Evolutionary conservation across 2,113 vertebrate genomes (phyloP).

Genomic region (Theristicus caerulescens): DNA sequence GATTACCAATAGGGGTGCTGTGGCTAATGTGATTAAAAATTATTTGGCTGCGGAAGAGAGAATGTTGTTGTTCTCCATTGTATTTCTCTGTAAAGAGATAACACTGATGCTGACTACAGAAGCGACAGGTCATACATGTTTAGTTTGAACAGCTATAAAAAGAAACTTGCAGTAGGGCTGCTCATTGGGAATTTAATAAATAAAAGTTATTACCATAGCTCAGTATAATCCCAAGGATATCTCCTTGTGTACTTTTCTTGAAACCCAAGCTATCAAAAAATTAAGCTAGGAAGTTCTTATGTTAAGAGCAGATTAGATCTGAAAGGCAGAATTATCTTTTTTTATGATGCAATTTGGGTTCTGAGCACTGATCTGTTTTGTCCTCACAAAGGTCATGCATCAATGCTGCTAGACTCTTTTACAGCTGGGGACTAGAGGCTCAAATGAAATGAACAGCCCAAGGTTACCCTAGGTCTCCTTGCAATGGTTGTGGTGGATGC

Average conservation of each 20-base stretch:
- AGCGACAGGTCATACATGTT: not conserved
- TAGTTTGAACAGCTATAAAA: not conserved
- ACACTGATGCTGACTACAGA: not conserved
- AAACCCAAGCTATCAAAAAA: not conserved
- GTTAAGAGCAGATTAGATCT: not conserved
- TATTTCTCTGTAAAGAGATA: not conserved
- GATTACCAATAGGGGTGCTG: not conserved
- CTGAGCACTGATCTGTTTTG: not conserved
- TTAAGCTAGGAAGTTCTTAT: not conserved
- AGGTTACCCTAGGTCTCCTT: too few species aligned
- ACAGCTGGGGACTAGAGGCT: not conserved
- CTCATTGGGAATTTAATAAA: not conserved
- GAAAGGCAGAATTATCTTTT: not conserved
- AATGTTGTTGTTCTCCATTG: not conserved
- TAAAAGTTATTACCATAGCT: not conserved
- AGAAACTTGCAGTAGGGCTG: not conserved
- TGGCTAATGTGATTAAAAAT: slow-evolving; percentile 46
- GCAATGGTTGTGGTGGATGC: accelerated
- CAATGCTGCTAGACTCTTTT: not conserved
- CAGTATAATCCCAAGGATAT: not conserved
- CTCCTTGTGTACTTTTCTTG: not conserved
- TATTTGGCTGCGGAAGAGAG: not conserved
- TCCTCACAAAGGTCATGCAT: accelerated
- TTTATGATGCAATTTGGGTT: not conserved
- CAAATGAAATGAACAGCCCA: not conserved